Evolutionary conservation across 2,113 vertebrate species (phyloP), one percentile per base, ranked within the genome.

Genomic region (Martes martes): DNA sequence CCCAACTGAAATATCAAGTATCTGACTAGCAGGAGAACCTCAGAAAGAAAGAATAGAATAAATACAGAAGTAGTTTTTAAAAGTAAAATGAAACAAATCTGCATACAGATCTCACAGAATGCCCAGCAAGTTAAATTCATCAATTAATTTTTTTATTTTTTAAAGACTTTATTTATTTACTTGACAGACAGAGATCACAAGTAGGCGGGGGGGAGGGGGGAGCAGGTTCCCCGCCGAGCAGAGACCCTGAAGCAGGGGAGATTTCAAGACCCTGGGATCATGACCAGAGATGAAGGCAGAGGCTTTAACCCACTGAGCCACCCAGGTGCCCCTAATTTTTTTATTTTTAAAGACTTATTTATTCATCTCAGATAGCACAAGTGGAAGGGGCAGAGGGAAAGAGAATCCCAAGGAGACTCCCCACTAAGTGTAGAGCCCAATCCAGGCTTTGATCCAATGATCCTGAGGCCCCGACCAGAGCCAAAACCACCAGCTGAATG

Each of bases 41-140:
- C 31, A 78, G 31, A 71, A 78, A 83, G 69, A 93, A 63, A 65
- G 15, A 90, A 57, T 0, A 80, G 55, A 89, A 78, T 19, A 83
- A 71, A 91, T 2, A 31, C 15, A 52, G 50, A 78, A 78, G 18
- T 21, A 9, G 69, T 63, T 74, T 91, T 57, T 15, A 39, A 89
- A 84, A 91, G 57, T 71, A 79, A 93, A 96, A 94, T 28, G 23
- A 74, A 93, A 84, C 3, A 52, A 92, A 96, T 67, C 47, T 61
- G 11, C 52, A 90, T 33, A 88, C 15, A 86, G 84, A 93, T 33
- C 82, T 42, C 36, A 78, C 9, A n/a, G 52, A 82, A 96, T 79
- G 33, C 59, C 61, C 65, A 91, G 67, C 18, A 69, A 69, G 16
- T 69, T 69, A 36, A 69, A 69, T 69, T 69, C 2, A 69, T 69